Percentiles rank a stretch among this genome's conserved stretches.
Evolutionary conservation across 2,113 vertebrate genomes (phyloP).

Genomic region (Urocolius indicus): DNA sequence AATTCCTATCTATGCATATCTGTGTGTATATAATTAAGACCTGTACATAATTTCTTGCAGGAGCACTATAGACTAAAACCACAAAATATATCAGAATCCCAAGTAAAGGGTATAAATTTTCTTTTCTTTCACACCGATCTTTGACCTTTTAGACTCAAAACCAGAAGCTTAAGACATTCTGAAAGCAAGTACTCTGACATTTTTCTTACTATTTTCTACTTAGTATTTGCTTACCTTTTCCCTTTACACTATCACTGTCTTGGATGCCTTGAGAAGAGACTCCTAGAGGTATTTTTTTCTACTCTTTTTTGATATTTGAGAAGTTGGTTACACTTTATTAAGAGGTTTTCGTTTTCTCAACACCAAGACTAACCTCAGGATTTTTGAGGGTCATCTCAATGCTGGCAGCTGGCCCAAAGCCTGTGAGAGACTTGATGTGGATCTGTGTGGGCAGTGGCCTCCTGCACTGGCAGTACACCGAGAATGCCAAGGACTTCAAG

Average conservation of each 20-base stretch:
- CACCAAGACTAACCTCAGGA: constrained; percentile 81
- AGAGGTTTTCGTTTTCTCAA: not conserved
- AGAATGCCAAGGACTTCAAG: constrained; percentile 95
- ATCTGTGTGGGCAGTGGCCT: constrained; percentile 90
- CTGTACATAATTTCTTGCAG: not conserved
- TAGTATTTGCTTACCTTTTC: not conserved
- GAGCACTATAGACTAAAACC: not conserved
- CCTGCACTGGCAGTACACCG: constrained; percentile 94
- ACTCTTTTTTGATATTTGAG: not conserved
- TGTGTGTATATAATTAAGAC: not conserved
- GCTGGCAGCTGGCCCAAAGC: constrained; percentile 93
- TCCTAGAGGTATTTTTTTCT: not conserved
- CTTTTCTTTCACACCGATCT: not conserved
- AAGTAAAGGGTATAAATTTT: not conserved
- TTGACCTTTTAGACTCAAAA: not conserved
- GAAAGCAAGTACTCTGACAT: not conserved
- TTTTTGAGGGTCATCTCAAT: constrained; percentile 88
- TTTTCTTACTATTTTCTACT: not conserved
- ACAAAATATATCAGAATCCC: not conserved
- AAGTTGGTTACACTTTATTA: not conserved
- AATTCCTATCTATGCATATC: not conserved
- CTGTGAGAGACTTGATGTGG: constrained; percentile 96
- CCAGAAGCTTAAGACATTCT: not conserved
- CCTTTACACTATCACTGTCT: not conserved
- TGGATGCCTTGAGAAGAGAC: not conserved